These are phyloP conservation scores for Atherinosoma microstoma DNA, from an alignment of 2,797 vertebrate genomes.

Conservation along the genomic window DNA sequence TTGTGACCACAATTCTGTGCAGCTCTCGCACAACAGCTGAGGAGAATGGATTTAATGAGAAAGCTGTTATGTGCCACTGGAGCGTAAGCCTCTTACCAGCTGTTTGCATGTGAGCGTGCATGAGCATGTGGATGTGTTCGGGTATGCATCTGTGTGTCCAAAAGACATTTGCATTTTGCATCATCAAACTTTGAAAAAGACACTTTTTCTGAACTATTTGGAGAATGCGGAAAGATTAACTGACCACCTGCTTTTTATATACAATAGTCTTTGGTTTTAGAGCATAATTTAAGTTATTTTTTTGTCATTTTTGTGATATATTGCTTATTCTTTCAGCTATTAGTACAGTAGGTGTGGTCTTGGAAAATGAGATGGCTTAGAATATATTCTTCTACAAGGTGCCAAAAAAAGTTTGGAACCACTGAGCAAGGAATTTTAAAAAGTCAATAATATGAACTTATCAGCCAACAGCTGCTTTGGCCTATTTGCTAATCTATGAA, in stretches of 20 bases:
- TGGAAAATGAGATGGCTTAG: neutral
- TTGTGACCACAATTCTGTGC: constrained; percentile 5
- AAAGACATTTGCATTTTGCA: constrained; percentile 51
- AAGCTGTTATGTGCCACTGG: constrained; percentile 55
- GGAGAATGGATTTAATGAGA: constrained; percentile 63
- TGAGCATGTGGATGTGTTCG: constrained; percentile 17
- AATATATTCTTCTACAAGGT: neutral
- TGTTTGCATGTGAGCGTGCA: constrained; percentile 38
- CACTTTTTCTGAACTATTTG: constrained; percentile 36
- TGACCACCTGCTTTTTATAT: constrained; percentile 21
- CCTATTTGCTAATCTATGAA: neutral
- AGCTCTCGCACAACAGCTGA: constrained; percentile 48
- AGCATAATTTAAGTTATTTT: neutral
- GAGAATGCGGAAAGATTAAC: constrained; percentile 5
- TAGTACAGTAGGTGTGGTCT: neutral
- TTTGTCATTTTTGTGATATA: neutral
- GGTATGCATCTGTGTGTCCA: constrained; percentile 35
- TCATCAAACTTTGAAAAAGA: constrained; percentile 29
- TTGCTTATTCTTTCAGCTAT: neutral
- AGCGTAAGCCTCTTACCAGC: constrained; percentile 70
- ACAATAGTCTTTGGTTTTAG: neutral
- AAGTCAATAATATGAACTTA: neutral
- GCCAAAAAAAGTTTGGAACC: neutral
- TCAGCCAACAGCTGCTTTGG: neutral
- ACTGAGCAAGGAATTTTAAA: neutral